Percentiles rank a stretch among this genome's conserved stretches.
These are phyloP conservation scores for Calypte anna DNA, from an alignment of 2,113 vertebrate species.

Conservation along the genomic window DNA sequence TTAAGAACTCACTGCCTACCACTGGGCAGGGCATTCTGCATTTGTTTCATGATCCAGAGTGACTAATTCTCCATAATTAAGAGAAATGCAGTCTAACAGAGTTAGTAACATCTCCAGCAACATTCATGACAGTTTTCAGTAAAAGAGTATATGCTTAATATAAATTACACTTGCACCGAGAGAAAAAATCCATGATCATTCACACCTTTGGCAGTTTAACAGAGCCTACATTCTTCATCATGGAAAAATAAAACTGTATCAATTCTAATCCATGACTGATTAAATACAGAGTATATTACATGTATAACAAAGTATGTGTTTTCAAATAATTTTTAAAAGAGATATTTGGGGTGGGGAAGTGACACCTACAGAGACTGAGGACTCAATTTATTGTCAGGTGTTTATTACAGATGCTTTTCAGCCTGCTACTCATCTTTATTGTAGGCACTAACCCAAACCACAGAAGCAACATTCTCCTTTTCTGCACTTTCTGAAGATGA, in stretches of 20 bases:
- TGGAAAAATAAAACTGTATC: not conserved
- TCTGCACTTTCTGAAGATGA: not conserved
- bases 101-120: not conserved
- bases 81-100: not conserved
- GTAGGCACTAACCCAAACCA: not conserved
- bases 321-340: too few relatives aligned
- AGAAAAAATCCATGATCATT: not conserved
- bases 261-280: too few relatives aligned
- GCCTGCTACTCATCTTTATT: not conserved
- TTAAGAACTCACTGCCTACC: not conserved
- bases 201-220: not conserved
- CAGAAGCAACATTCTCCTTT: not conserved
- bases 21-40: not conserved
- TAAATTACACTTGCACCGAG: not conserved
- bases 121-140: not conserved
- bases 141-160: not conserved
- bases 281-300: too few relatives aligned
- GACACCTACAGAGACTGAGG: rapidly evolving
- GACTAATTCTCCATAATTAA: not conserved
- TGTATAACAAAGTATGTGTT: too few relatives aligned
- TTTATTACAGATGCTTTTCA: not conserved
- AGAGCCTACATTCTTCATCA: not conserved
- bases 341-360: too few relatives aligned
- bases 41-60: not conserved
- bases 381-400: not conserved